phyloP scores from a whole-genome alignment of 2,888 invertebrate species.

The Diplazon laetatorius region DNA sequence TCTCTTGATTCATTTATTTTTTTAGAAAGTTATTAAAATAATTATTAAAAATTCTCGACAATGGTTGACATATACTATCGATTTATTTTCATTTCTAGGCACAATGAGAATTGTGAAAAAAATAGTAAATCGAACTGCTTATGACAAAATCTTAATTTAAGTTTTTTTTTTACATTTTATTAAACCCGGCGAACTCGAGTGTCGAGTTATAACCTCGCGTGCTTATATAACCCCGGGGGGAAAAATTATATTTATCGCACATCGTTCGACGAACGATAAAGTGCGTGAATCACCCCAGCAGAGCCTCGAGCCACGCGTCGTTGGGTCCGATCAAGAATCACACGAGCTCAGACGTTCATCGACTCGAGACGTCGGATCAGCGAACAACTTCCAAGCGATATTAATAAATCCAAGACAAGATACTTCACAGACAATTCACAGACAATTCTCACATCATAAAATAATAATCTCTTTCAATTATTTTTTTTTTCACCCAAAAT shows the following conservation, averaged over 20 bases:
- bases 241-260: conserved; percentile 34
- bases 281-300: conserved; percentile 29
- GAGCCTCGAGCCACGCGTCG: conserved; percentile 33
- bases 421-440: no score
- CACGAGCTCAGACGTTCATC: conserved; percentile 4
- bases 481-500: no score
- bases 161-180: not conserved
- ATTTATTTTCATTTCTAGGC: no score
- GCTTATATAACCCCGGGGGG: not conserved
- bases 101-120: not conserved
- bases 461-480: no score
- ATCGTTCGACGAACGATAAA: conserved; percentile 10
- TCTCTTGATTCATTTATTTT: no score
- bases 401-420: no score
- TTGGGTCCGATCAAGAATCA: conserved; percentile 32
- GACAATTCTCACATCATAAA: no score
- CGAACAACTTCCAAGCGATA: no score
- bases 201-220: conserved; percentile 14
- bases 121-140: not conserved
- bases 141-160: not conserved
- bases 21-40: no score
- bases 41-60: no score
- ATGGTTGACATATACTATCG: no score
- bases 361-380: conserved; percentile 11
- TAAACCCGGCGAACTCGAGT: not conserved